A percentile compares a stretch with the other conserved stretches of the same genome.
Evolutionary conservation across 1,140 invertebrate genomes (phyloP).

Genomic region (Halyomorpha halys): DNA sequence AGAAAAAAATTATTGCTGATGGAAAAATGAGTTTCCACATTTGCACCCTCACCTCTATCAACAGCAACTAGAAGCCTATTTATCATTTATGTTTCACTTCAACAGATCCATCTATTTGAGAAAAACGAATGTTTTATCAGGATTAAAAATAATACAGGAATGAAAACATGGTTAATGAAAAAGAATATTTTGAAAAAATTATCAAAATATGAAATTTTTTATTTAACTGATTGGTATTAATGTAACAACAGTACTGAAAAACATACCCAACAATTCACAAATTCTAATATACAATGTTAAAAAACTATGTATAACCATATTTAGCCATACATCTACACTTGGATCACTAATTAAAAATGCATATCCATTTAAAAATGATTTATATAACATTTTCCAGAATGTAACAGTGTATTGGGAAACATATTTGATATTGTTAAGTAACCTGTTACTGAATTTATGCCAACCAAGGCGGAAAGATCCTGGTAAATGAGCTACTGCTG

Average conservation of each 20-base stretch:
- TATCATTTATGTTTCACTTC: no score
- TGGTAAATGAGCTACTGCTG: neutral
- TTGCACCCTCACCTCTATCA: no score
- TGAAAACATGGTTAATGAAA: neutral
- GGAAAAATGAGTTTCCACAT: no score
- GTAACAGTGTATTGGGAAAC: neutral
- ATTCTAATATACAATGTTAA: constrained; percentile 4
- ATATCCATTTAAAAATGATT: neutral
- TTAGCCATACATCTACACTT: neutral
- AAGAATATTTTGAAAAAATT: neutral
- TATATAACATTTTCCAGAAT: neutral
- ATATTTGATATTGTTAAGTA: neutral
- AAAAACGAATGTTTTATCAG: no score
- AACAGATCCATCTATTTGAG: no score
- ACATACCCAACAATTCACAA: neutral
- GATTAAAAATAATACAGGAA: no score
- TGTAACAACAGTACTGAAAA: neutral
- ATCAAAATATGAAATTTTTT: constrained; percentile 1
- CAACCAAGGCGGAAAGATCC: neutral
- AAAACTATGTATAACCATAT: neutral
- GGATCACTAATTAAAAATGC: neutral
- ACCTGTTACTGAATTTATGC: neutral
- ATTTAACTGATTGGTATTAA: neutral
- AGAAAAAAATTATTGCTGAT: no score
- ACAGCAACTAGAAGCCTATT: no score